These are phyloP conservation scores for cattle (Bos taurus) DNA, from an alignment of 2,113 vertebrate species.

Conservation along the genomic window ARS-UCD2.0 NC_037334.1:67477001-67477500, in stretches of 20 bases:
- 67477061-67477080: neutral
- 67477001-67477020: neutral
- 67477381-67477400: conserved; percentile 79
- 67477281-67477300: conserved; percentile 29
- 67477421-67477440: conserved; percentile 73
- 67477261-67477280: conserved; percentile 47
- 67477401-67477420: conserved; percentile 81
- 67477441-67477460: conserved; percentile 79
- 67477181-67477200: conserved; percentile 58
- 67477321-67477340: conserved; percentile 58
- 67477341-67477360: conserved; percentile 65
- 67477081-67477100: neutral
- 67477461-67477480: conserved; percentile 72
- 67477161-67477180: neutral
- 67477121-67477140: neutral
- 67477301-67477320: conserved; percentile 34
- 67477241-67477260: conserved; percentile 50
- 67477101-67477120: neutral
- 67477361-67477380: conserved; percentile 48
- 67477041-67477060: neutral
- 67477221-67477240: conserved; percentile 57
- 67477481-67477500: conserved; percentile 35
- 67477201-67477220: conserved; percentile 55
- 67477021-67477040: neutral
- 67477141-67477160: neutral